Evolutionary conservation across 2,113 vertebrate species (phyloP), one percentile per base, ranked within the genome.

Genomic region (Orientallactaga bullata): DNA sequence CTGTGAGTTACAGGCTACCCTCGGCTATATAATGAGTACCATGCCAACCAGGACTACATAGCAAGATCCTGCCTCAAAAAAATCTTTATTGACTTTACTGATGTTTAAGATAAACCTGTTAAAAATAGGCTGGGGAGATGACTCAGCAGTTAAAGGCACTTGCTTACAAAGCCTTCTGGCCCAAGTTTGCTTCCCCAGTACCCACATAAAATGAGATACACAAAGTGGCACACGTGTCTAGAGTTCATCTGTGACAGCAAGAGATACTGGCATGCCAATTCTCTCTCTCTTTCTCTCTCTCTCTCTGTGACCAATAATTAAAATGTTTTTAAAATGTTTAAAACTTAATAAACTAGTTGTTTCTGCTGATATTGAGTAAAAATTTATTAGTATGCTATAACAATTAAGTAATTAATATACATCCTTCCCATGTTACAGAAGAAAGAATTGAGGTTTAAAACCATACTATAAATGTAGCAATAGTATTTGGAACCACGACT

Each of bases 351-450:
- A 88, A 88, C 30, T 61, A 78, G 60, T 78, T 77, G 26, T 83
- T 68, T 78, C 20, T 93, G 18, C 9, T 85, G 12, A 81, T 88
- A 92, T 32, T 89, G 21, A 88, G 30, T 76, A 94, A 92, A 84
- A 2, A 72, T 39, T 90, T 92, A 80, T n/a, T 63, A 88, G 79
- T 51, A 5, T 73, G 72, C 11, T 90, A 61, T 88, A 13, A 18
- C 89, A 86, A 69, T 30, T 63, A 85, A 74, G 13, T 91, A 86
- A 71, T 30, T 63, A 85, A 79, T 84, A 65, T 42, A 63, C 7
- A 39, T 28, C 24, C 65, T 85, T 58, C 21, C 7, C 5, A 85
- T 28, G 47, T 93, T 85, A 78, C 3, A 69, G 55, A 92, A 80
- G 16, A 79, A 10, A 8, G 55, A 58, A 91, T 10, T 81, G 39